Evolutionary conservation across 2,797 vertebrate species (phyloP).

Genomic region (Sitta carolinensis): DNA sequence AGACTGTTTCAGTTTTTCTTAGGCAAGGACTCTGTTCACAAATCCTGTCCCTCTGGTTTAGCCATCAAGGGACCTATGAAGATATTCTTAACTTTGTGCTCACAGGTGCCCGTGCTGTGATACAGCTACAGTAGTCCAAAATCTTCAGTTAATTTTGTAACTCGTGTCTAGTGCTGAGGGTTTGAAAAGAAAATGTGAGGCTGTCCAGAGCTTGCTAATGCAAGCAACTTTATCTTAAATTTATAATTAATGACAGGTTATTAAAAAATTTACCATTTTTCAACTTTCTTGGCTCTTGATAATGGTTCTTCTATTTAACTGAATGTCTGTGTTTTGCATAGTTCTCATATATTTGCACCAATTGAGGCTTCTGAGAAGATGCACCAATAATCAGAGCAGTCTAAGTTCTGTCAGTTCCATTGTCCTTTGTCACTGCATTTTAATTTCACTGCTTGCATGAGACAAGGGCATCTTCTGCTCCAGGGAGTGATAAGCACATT

Average conservation of each 20-base stretch:
- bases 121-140: background rate
- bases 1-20: background rate
- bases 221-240: background rate
- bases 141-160: background rate
- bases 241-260: background rate
- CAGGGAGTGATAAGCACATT: background rate
- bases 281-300: background rate
- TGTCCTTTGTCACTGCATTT: background rate
- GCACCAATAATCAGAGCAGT: background rate
- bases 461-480: background rate
- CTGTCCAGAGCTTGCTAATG: background rate
- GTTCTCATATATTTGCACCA: background rate
- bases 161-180: fast-evolving
- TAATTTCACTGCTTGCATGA: background rate
- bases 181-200: background rate
- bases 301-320: background rate
- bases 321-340: background rate
- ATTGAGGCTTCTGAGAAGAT: background rate
- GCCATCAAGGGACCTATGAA: background rate
- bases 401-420: background rate
- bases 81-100: background rate
- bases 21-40: background rate
- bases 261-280: background rate
- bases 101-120: background rate
- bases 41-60: background rate